Base-by-base conservation (phyloP, 2,113 vertebrate species). In the Syrrhaptes paradoxus region DNA sequence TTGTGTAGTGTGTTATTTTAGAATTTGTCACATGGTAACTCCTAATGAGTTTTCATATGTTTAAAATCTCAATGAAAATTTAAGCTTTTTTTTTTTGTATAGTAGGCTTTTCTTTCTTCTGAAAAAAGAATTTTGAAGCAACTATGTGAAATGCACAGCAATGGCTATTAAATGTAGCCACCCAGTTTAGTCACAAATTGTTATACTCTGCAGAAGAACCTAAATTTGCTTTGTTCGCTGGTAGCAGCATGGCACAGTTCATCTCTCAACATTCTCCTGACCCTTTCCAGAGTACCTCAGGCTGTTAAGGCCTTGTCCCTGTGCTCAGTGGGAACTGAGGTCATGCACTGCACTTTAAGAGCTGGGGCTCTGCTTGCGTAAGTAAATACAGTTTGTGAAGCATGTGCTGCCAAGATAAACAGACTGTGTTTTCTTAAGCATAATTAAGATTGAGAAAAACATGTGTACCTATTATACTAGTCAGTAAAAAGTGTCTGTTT, bases 241-340 rank as follows among this genome's bases (percentile, higher is more conserved):
- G 45, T 34, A 59, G 28, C 21, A 54, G 17, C 2, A 7, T 49
- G 26, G 2, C 24, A 46, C 3, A 48, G 29, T 32, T 93, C 2
- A 68, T 20, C 36, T 79, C 14, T 63, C 0, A 0, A 1, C 0
- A 0, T 34, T 82, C 28, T 73, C 52, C 34, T 55, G 24, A 17
- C 9, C 14, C 34, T 88, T 83, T 70, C 41, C 72, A 61, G 72
- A 80, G 66, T 59, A 34, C 36, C 12, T 29, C 7, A 9, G 10
- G 48, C 28, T 62, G 3, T 55, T 45, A 59, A 51, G 29, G 4
- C 15, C 6, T 48, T 58, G 8, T 13, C 34, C 19, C 17, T 63
- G 18, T 26, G 15, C 26, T 76, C 58, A 24, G 9, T 48, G 46
- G 52, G 20, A 83, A 32, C 17, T 70, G 76, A 89, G 41, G 26